These are phyloP conservation scores for Pseudomugil gertrudae DNA, from an alignment of 2,797 vertebrate genomes.

Conservation along the genomic window DNA sequence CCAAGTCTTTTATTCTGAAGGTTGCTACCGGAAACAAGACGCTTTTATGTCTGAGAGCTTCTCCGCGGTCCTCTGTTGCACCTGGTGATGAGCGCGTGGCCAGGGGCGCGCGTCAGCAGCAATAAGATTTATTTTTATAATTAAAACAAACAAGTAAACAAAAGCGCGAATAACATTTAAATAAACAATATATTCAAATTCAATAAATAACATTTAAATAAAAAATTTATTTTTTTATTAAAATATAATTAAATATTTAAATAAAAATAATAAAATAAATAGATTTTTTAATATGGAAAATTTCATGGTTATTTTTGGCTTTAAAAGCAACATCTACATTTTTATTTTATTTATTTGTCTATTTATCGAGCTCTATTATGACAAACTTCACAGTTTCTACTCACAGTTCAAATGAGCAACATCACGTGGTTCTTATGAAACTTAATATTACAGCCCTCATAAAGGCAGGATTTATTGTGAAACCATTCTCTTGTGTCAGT, in stretches of 20 bases:
- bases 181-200: not conserved
- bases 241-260: no score
- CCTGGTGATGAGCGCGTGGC: slow-evolving; percentile 46
- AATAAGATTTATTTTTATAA: not conserved
- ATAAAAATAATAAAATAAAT: no score
- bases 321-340: not conserved
- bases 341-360: not conserved
- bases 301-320: not conserved
- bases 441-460: not conserved
- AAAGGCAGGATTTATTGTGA: not conserved
- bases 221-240: no score
- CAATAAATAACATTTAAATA: no score
- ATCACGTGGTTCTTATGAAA: not conserved
- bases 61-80: slow-evolving; percentile 38
- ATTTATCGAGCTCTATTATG: not conserved
- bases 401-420: not conserved
- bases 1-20: slow-evolving; percentile 17
- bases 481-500: not conserved
- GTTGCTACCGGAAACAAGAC: fast-evolving
- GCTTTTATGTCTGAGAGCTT: not conserved
- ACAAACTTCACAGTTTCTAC: not conserved
- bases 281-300: no score
- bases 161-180: no score
- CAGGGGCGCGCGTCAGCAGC: slow-evolving; percentile 25
- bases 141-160: not conserved